A percentile compares a stretch with the other conserved stretches of the same genome.
Conservation (phyloP, 1,140 invertebrate genomes). For the Tetragonula clypearis region DNA sequence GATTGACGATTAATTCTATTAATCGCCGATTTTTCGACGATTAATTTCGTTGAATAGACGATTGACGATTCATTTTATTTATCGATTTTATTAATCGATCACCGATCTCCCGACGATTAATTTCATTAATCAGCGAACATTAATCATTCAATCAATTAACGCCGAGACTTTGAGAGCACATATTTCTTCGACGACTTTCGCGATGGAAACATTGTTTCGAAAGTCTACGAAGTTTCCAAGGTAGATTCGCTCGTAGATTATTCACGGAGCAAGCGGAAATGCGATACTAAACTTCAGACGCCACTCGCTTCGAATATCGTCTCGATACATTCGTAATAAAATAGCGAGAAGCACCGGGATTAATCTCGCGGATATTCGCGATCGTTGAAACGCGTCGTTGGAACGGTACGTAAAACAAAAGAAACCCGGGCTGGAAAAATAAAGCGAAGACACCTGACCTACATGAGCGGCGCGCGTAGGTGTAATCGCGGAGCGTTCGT, state of each 20-base stretch:
- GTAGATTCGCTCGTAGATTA: background rate
- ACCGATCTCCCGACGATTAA: no score
- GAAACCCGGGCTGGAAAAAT: conserved; percentile 44
- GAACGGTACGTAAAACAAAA: background rate
- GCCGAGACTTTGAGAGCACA: background rate
- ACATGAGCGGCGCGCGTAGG: conserved; percentile 50
- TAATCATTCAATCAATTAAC: no score
- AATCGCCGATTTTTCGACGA: no score
- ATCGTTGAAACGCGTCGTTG: background rate
- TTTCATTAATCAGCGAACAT: no score
- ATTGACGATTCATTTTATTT: no score
- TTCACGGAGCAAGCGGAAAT: background rate
- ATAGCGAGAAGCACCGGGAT: background rate
- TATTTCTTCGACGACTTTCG: background rate
- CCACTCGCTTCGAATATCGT: background rate
- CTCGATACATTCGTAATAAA: background rate
- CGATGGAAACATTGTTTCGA: background rate
- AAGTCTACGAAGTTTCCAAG: background rate
- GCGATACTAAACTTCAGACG: background rate
- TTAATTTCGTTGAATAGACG: no score
- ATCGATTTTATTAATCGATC: no score
- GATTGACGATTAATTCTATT: no score
- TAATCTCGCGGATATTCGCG: conserved; percentile 22
- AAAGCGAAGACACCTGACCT: conserved; percentile 60
- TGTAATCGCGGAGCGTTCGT: conserved; percentile 53